Percentiles rank a stretch among this genome's conserved stretches.
These are phyloP conservation scores for Chlamydotis undulata DNA, from an alignment of 2,113 vertebrate species.

Conservation along the genomic window DNA sequence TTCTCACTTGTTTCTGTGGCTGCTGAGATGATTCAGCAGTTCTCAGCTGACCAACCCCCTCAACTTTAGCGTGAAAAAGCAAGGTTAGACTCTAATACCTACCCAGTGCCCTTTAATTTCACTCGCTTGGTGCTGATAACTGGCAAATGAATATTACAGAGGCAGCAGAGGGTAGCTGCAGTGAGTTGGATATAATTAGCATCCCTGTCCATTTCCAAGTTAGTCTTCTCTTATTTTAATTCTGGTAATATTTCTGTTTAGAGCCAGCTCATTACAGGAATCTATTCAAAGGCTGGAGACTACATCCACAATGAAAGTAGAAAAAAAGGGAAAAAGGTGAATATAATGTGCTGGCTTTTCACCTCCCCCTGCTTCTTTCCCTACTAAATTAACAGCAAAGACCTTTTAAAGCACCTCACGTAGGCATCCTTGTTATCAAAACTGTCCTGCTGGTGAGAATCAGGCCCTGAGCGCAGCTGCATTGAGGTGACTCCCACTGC, in stretches of 20 bases:
- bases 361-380: constrained; percentile 11
- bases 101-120: constrained; percentile 34
- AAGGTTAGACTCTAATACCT: background rate
- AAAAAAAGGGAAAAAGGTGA: background rate
- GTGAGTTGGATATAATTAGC: constrained; percentile 22
- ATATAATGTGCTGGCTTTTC: constrained; percentile 45
- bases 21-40: background rate
- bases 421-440: constrained; percentile 48
- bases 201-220: constrained; percentile 38
- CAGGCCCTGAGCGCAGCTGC: background rate
- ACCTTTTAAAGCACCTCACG: constrained; percentile 63
- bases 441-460: constrained; percentile 45
- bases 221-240: constrained; percentile 67
- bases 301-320: constrained; percentile 46
- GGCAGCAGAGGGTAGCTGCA: constrained; percentile 11
- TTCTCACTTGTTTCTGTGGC: background rate
- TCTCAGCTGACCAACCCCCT: background rate
- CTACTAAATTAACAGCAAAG: constrained; percentile 65
- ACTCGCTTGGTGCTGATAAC: background rate
- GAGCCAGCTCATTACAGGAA: constrained; percentile 69
- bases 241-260: constrained; percentile 69
- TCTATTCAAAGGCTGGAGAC: constrained; percentile 62
- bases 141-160: background rate
- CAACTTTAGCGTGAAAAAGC: background rate
- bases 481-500: background rate